Conservation (phyloP, 2,797 vertebrate genomes). For the Lindbergichthys nudifrons region DNA sequence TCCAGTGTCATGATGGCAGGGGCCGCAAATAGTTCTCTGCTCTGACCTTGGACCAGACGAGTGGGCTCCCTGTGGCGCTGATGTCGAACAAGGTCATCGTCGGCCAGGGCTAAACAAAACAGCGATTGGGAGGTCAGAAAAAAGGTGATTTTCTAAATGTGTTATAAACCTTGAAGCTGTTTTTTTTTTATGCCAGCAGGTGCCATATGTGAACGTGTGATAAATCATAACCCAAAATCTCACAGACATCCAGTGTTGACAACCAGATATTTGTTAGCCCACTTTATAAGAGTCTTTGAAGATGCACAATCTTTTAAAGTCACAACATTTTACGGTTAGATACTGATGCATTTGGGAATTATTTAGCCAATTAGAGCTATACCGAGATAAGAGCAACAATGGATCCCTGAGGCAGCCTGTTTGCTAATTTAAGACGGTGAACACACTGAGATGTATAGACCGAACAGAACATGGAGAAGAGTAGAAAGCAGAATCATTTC, state of each 20-base stretch:
- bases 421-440: constrained; percentile 38
- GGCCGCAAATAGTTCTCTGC: constrained; percentile 40
- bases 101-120: constrained; percentile 51
- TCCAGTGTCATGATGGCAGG: constrained; percentile 38
- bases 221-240: not conserved
- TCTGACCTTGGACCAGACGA: constrained; percentile 64
- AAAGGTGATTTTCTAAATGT: constrained; percentile 18
- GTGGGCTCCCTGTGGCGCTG: constrained; percentile 53
- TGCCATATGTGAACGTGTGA: not conserved
- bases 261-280: not conserved
- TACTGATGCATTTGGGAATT: constrained; percentile 36
- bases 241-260: constrained; percentile 4
- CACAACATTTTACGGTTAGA: constrained; percentile 27
- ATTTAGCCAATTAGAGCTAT: constrained; percentile 39
- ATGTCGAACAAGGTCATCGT: constrained; percentile 61
- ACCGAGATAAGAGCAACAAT: constrained; percentile 36
- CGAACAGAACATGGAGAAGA: constrained; percentile 27
- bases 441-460: constrained; percentile 33
- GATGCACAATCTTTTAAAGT: constrained; percentile 9
- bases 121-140: constrained; percentile 38
- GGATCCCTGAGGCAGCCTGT: constrained; percentile 46
- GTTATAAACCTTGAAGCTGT: constrained; percentile 33
- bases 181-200: not conserved
- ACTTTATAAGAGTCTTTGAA: constrained; percentile 1
- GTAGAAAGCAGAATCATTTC: constrained; percentile 35